Conservation (phyloP, 2,113 vertebrate genomes). For the Anolis sagrei region DNA sequence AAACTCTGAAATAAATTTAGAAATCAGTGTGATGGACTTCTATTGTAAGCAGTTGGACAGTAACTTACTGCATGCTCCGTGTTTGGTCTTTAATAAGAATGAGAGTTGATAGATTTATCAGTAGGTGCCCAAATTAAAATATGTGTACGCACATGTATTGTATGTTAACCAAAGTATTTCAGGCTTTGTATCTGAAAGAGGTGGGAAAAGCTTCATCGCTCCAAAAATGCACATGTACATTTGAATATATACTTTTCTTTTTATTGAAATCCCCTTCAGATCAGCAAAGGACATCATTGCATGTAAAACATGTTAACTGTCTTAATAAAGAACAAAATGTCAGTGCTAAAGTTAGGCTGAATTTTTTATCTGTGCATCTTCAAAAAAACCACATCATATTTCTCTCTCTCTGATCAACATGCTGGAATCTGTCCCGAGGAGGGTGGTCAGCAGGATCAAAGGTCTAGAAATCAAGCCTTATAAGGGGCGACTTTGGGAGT, state of each 20-base stretch:
- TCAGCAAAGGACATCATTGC: neutral
- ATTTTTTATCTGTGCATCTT: too few relatives aligned
- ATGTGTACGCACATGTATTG: neutral
- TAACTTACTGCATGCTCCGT: neutral
- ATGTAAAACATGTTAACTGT: too few relatives aligned
- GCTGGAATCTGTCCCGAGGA: too few relatives aligned
- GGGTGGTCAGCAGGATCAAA: too few relatives aligned
- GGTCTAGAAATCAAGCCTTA: too few relatives aligned
- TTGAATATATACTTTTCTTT: neutral
- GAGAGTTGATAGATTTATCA: neutral
- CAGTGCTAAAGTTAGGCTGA: too few relatives aligned
- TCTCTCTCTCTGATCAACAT: too few relatives aligned
- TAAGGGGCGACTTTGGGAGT: too few relatives aligned
- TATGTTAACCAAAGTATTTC: neutral
- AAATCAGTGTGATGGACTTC: neutral
- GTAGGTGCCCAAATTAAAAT: neutral
- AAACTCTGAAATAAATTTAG: slow-evolving; percentile 11
- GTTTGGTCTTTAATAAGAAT: neutral
- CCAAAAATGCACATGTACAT: too few relatives aligned
- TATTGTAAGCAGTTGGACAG: neutral
- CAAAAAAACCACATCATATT: too few relatives aligned
- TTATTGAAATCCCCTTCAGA: too few relatives aligned
- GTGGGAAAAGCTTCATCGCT: neutral
- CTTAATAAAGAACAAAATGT: too few relatives aligned
- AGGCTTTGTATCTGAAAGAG: neutral